Evolutionary conservation across 2,113 vertebrate species (phyloP), one percentile per base, ranked within the genome.

Genomic region (Leptobrachium ailaonicum): DNA sequence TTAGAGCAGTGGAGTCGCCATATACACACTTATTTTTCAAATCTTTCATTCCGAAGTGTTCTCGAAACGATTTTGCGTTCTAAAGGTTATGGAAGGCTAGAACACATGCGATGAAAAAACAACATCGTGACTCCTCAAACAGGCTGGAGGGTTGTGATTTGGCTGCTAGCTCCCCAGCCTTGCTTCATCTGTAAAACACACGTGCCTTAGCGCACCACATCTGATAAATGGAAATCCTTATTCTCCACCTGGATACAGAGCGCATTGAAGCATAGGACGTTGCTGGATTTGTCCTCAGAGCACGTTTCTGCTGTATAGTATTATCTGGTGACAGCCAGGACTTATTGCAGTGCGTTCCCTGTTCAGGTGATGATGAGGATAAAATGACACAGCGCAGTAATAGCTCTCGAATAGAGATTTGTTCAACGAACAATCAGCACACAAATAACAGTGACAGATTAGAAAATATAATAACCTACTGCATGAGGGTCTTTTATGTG

Each of bases 171-270:
- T 32, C 12, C n/a, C 44, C 5, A 11, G 6, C 11, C 2, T 54
- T 54, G 6, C 11, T 60, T 60, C 56, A 60, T 60, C 13, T 60
- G 72, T 63, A 44, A 74, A 74, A n/a, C 45, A 42, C 56, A 43
- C 75, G 41, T 60, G 53, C 43, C 53, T 66, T 44, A 12, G 13
- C 66, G 58, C 58, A 41, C 58, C 66, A 60, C n/a, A 32, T 41
- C n/a, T 70, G 66, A 77, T 69, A 60, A 58, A 44, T 77, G 66
- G 2, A 42, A 60, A 70, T 77, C 42, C 2, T 40, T 1, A 9
- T 40, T 54, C 41, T 14, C n/a, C 32, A 53, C 32, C 14, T n/a
- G 42, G 12, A 58, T 44, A 43, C 7, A 12, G 12, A 40, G 5
- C 10, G 53, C 41, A 58, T 1, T 60, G 56, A 12, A 60, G 6